Conservation (phyloP, 1,140 invertebrate genomes). For the Pseudomyrmex sp. region DNA sequence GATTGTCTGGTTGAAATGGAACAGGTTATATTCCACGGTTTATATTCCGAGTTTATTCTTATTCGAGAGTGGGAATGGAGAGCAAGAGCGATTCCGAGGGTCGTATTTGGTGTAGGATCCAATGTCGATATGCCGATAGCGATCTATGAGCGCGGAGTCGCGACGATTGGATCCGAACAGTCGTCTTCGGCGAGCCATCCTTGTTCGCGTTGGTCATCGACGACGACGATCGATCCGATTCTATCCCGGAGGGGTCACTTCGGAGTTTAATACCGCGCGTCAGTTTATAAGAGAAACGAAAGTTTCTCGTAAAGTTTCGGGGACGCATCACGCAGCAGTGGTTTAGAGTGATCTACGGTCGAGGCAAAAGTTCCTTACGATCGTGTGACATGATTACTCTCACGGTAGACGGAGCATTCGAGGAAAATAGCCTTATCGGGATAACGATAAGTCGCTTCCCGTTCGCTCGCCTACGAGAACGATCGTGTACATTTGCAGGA, state of each 20-base stretch:
- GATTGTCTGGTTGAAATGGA: conserved; percentile 10
- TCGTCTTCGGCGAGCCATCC: background rate
- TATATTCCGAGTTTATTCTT: conserved; percentile 57
- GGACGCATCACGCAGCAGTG: conserved; percentile 65
- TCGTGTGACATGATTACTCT: conserved; percentile 68
- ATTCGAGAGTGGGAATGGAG: conserved; percentile 13
- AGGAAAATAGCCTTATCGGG: conserved; percentile 55
- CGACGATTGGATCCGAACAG: conserved; percentile 2
- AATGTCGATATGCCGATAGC: conserved; percentile 39
- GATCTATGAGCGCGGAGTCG: conserved; percentile 27
- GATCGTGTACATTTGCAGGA: conserved; percentile 50
- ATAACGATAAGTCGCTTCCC: conserved; percentile 40
- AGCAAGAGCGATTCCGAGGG: background rate
- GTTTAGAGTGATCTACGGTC: conserved; percentile 68
- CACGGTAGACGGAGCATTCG: conserved; percentile 22
- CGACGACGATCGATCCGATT: conserved; percentile 40
- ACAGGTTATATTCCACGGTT: conserved; percentile 36
- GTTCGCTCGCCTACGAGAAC: background rate
- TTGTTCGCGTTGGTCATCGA: conserved; percentile 39
- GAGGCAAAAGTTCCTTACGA: conserved; percentile 67
- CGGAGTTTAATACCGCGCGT: conserved; percentile 62
- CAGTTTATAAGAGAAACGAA: conserved; percentile 65
- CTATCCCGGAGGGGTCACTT: conserved; percentile 30
- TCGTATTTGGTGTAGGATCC: background rate
- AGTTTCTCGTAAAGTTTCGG: conserved; percentile 69